phyloP scores from a whole-genome alignment of 2,888 invertebrate species.

The Temnothorax ravouxi region DNA sequence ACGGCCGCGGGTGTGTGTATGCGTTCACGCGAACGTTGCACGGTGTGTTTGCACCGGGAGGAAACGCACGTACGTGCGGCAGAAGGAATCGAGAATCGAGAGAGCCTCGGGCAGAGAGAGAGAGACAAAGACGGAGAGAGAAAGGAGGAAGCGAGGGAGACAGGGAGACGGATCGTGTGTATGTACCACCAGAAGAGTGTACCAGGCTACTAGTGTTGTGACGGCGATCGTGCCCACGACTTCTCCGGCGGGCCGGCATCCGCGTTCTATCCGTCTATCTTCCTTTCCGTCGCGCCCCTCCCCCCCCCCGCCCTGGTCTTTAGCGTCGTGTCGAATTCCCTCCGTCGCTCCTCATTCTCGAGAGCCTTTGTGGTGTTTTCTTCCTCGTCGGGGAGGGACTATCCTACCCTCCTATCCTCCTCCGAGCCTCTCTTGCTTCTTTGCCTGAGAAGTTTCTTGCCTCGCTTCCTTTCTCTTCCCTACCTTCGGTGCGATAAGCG shows the following conservation, averaged over 20 bases:
- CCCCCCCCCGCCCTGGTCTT: slow-evolving; percentile 16
- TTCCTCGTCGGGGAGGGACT: slow-evolving; percentile 13
- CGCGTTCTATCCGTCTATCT: slow-evolving; percentile 64
- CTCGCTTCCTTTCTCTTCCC: slow-evolving; percentile 31
- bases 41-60: slow-evolving; percentile 34
- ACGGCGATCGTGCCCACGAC: slow-evolving; percentile 84
- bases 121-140: slow-evolving; percentile 36
- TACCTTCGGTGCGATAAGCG: slow-evolving; percentile 51
- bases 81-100: slow-evolving; percentile 52
- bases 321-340: slow-evolving; percentile 28
- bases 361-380: slow-evolving; percentile 8
- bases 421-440: background rate
- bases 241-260: slow-evolving; percentile 76
- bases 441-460: background rate
- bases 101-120: slow-evolving; percentile 8
- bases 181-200: slow-evolving; percentile 73
- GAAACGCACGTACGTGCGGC: slow-evolving; percentile 52
- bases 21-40: slow-evolving; percentile 27
- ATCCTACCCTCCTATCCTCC: slow-evolving; percentile 2
- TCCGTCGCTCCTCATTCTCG: slow-evolving; percentile 8
- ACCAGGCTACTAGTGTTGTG: slow-evolving; percentile 82
- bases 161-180: slow-evolving; percentile 69
- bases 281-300: slow-evolving; percentile 28
- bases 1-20: slow-evolving; percentile 12
- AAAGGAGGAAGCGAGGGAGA: slow-evolving; percentile 46